phyloP scores from a whole-genome alignment of 2,888 invertebrate genomes.

The Caenorhabditis doughertyi region DNA sequence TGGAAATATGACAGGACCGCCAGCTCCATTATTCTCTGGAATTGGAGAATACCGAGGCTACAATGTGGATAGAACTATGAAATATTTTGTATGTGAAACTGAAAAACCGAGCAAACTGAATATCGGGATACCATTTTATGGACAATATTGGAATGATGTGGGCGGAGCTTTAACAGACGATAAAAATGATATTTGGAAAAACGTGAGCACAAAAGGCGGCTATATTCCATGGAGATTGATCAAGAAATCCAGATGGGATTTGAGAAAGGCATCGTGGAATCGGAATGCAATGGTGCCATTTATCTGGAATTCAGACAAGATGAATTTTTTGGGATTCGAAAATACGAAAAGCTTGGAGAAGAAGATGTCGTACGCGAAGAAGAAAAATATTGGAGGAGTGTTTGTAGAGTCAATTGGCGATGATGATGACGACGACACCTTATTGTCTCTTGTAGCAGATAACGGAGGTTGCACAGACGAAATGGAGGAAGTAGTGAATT shows the following conservation, averaged over 20 bases:
- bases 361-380: background rate
- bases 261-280: background rate
- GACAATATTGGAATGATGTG: background rate
- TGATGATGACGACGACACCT: background rate
- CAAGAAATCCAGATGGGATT: background rate
- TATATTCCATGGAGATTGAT: slow-evolving; percentile 1
- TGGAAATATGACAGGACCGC: background rate
- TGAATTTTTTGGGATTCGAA: background rate
- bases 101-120: background rate
- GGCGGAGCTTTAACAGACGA: background rate
- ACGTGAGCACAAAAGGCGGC: background rate
- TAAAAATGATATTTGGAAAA: background rate
- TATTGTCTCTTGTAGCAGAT: background rate
- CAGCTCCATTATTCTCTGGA: slow-evolving; percentile 17
- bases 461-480: background rate
- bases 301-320: background rate
- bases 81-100: background rate
- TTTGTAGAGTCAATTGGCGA: slow-evolving; percentile 13
- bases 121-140: slow-evolving; percentile 10
- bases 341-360: slow-evolving; percentile 4
- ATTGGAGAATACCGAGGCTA: background rate
- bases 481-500: background rate
- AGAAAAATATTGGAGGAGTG: slow-evolving; percentile 7
- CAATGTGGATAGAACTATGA: slow-evolving; percentile 9
- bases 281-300: background rate